Conservation (phyloP, 2,797 vertebrate genomes). For the Rhabdomys pumilio region DNA sequence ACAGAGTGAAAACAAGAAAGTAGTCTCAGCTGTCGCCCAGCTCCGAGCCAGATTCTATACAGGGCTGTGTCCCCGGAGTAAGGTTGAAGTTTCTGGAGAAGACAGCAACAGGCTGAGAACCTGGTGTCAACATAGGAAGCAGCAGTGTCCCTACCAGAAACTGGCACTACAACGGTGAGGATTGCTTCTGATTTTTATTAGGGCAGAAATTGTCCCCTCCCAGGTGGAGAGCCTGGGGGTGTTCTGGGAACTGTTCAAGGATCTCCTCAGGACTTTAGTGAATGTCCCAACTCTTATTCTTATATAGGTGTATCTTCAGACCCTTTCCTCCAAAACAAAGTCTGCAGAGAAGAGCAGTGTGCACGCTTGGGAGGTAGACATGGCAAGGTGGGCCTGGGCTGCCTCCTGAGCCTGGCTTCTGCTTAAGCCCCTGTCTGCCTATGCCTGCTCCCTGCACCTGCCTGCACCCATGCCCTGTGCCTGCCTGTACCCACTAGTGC, state of each 20-base stretch:
- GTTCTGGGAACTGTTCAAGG: background rate
- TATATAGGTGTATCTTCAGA: background rate
- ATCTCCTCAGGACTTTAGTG: background rate
- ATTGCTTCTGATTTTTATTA: background rate
- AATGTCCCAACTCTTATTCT: too few species aligned
- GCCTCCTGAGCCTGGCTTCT: background rate
- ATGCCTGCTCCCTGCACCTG: background rate
- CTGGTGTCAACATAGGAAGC: background rate
- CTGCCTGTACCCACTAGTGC: background rate
- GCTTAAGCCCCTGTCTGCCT: background rate
- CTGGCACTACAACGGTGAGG: rapidly evolving
- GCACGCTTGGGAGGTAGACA: background rate
- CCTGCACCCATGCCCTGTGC: background rate
- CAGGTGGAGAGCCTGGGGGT: background rate
- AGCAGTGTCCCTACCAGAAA: background rate
- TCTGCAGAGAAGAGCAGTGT: background rate
- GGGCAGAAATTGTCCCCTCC: background rate
- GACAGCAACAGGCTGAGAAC: background rate
- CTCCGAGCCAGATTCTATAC: background rate
- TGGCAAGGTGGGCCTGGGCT: background rate
- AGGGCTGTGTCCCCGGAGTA: too few species aligned
- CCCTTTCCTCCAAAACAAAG: background rate
- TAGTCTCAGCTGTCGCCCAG: background rate
- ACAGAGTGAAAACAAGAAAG: background rate
- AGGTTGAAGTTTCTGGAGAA: background rate